phyloP scores from a whole-genome alignment of 2,888 invertebrate genomes.

The Anthophora plumipes region DNA sequence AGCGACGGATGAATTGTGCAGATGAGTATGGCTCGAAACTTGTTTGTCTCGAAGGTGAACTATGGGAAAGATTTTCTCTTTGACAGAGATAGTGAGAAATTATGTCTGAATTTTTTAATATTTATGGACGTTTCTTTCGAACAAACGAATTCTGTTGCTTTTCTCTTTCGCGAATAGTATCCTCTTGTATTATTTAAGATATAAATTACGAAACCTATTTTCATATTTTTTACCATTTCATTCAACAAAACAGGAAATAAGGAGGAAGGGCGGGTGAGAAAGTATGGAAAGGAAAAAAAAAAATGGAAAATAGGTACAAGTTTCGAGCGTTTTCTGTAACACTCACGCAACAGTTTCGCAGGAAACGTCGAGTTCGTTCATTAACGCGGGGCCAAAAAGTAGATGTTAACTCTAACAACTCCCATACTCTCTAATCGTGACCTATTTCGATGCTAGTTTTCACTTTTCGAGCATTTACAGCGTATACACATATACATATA shows the following conservation, averaged over 20 bases:
- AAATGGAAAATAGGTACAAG: background rate
- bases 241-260: background rate
- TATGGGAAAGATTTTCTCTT: too few relatives aligned
- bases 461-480: slow-evolving; percentile 51
- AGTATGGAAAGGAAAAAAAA: too few relatives aligned
- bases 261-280: too few relatives aligned
- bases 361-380: slow-evolving; percentile 43
- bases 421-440: slow-evolving; percentile 31
- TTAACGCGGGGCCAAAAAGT: slow-evolving; percentile 56
- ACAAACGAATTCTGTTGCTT: too few relatives aligned
- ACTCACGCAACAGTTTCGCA: slow-evolving; percentile 29
- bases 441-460: slow-evolving; percentile 52
- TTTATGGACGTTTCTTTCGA: too few relatives aligned
- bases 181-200: too few relatives aligned
- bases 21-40: slow-evolving; percentile 22
- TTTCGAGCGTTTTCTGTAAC: slow-evolving; percentile 30
- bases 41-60: background rate
- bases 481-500: background rate
- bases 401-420: slow-evolving; percentile 37
- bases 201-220: background rate
- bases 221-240: background rate
- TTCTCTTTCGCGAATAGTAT: too few relatives aligned
- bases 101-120: too few relatives aligned
- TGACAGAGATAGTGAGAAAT: too few relatives aligned
- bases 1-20: background rate